phyloP scores from a whole-genome alignment of 2,113 vertebrate species.

The Indicator maculatus region DNA sequence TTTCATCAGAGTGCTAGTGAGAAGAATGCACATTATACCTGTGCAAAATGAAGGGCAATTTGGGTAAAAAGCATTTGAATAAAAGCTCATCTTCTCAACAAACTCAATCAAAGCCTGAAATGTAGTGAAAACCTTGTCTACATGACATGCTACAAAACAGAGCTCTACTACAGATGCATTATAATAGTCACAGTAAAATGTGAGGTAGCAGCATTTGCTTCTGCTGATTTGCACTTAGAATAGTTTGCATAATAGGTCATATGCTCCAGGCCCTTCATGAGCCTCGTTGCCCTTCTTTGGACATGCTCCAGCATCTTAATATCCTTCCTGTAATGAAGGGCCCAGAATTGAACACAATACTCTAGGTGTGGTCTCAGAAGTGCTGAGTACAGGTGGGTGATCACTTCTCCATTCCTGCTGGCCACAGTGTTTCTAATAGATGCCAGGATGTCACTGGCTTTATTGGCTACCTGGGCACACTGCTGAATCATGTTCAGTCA shows the following conservation, averaged over 20 bases:
- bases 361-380: too few species aligned
- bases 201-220: neutral
- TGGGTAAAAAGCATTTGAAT: neutral
- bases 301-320: too few species aligned
- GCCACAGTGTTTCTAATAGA: too few species aligned
- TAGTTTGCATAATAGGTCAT: neutral
- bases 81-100: neutral
- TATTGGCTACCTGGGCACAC: too few species aligned
- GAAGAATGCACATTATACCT: neutral
- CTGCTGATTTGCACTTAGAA: neutral
- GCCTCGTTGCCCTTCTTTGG: too few species aligned
- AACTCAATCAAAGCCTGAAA: neutral
- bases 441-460: too few species aligned
- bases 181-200: neutral
- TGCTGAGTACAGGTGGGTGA: too few species aligned
- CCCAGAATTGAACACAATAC: too few species aligned
- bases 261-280: too few species aligned
- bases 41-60: neutral
- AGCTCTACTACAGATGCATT: neutral
- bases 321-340: too few species aligned
- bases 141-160: neutral
- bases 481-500: too few species aligned
- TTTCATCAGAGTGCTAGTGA: neutral
- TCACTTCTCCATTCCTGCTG: too few species aligned
- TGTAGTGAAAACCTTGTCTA: neutral